A percentile compares a stretch with the other conserved stretches of the same genome.
phyloP scores from a whole-genome alignment of 2,113 vertebrate genomes.

The Paramormyrops kingsleyae region DNA sequence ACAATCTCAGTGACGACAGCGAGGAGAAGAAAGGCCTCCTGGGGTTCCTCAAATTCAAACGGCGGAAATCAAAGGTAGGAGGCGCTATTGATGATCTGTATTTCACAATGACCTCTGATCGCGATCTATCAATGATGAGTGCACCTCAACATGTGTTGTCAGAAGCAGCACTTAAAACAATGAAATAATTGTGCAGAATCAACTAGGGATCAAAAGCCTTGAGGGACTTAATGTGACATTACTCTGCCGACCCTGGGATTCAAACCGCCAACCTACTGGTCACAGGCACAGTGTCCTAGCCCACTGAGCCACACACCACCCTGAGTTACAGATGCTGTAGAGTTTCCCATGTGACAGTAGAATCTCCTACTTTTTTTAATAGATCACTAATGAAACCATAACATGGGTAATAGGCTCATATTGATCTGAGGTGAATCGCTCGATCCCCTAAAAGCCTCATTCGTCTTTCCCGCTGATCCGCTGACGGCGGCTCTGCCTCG shows the following conservation, averaged over 20 bases:
- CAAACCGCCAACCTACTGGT: background rate
- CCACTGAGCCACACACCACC: background rate
- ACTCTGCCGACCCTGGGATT: background rate
- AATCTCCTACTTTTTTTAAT: background rate
- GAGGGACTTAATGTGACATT: background rate
- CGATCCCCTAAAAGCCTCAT: background rate
- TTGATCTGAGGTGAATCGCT: background rate
- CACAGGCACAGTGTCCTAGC: background rate
- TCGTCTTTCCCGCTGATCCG: background rate
- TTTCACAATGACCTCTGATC: background rate
- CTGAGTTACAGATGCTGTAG: background rate
- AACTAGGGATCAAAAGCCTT: background rate
- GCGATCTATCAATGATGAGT: background rate
- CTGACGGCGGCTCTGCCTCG: background rate
- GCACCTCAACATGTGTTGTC: background rate
- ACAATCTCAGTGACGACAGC: constrained; percentile 58
- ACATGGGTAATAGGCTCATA: background rate
- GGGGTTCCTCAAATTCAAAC: constrained; percentile 76
- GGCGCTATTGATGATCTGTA: background rate
- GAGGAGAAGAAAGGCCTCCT: constrained; percentile 76
- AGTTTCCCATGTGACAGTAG: background rate
- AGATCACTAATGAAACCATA: background rate
- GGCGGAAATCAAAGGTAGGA: constrained; percentile 75
- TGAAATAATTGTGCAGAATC: background rate
- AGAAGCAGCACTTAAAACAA: background rate